Base-by-base conservation (phyloP, 2,113 vertebrate species). In the Rafetus swinhoei region DNA sequence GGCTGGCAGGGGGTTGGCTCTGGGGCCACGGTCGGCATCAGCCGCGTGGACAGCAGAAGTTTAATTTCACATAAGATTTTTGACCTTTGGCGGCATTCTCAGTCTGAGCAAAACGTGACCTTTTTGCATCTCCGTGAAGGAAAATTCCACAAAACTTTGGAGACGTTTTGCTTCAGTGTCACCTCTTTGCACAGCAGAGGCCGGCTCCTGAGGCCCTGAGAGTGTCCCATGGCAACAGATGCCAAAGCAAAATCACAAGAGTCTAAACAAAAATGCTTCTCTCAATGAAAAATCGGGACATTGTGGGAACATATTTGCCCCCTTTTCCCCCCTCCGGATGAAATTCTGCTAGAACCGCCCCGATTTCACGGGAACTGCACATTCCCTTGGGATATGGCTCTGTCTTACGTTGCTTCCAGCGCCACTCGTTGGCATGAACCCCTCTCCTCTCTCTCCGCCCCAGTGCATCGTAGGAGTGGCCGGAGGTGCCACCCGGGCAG, bases 391-490 rank as follows among this genome's bases (percentile, higher is more conserved):
- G 62, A 32, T 65, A 32, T 6, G 29, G 27, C 62, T 69, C 62
- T 62, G 27, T 29, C 13, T 59, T n/a, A 69, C 32, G 62, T 69
- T 32, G 16, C 29, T 65, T 15, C 27, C 62, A 8, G 29, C 7
- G 15, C 15, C 62, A 18, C 29, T 65, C 32, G 15, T n/a, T 69
- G 7, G 7, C 32, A 5, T 35, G 77, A 25, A n/a, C 9, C 65
- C 59, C 69, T 7, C 35, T 59, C 32, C 29, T 32, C 9, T 22
- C 57, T 79, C 27, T 54, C 29, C 79, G 60, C 11, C 77, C 74
- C 84, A 99, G 99, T 99, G 99, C 72, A 97, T 99, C 9, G 99
- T 99, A 52, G 98, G 99, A 14, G 99, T 99, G 54, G 99, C 99
- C 9, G 99, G 99, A 0, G 99, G 99, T 7, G 99, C 99, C 1